Evolutionary conservation across 2,113 vertebrate genomes (phyloP).

Genomic region (Otocyon megalotis): DNA sequence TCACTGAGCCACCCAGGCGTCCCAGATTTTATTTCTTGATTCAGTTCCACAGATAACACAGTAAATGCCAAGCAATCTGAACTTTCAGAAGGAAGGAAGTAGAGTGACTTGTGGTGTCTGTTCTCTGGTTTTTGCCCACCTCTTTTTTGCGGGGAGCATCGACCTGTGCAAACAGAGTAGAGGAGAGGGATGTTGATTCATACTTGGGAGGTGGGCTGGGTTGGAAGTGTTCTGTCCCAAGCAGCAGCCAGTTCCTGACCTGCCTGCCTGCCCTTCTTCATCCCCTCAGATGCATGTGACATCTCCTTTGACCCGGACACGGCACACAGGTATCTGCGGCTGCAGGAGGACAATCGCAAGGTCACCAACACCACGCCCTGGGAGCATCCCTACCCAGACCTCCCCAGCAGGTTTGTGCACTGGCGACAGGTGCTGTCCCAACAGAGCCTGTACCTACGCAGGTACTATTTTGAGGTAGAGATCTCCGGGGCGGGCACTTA

Average conservation of each 20-base stretch:
- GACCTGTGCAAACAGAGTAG: neutral
- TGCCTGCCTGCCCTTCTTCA: neutral
- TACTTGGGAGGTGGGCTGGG: neutral
- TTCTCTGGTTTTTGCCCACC: neutral
- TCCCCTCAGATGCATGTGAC: conserved; percentile 83
- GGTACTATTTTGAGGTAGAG: conserved; percentile 88
- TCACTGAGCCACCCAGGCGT: no score
- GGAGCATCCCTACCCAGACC: conserved; percentile 89
- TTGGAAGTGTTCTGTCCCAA: neutral
- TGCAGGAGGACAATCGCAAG: conserved; percentile 90
- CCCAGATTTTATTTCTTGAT: neutral
- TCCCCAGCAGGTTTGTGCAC: conserved; percentile 87
- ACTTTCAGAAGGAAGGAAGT: neutral
- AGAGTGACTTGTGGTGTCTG: neutral
- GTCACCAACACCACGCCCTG: conserved; percentile 89
- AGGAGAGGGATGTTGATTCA: neutral
- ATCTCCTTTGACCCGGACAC: conserved; percentile 85
- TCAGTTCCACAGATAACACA: neutral
- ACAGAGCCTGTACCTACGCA: conserved; percentile 89
- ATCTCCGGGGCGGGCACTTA: conserved; percentile 86
- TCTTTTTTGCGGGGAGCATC: accelerated
- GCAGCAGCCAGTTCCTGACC: neutral
- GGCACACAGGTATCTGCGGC: conserved; percentile 92
- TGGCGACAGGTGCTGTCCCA: conserved; percentile 89
- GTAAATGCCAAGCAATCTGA: neutral